Evolutionary conservation across 2,797 vertebrate species (phyloP).

Genomic region (Ctenopoma kingsleyae): DNA sequence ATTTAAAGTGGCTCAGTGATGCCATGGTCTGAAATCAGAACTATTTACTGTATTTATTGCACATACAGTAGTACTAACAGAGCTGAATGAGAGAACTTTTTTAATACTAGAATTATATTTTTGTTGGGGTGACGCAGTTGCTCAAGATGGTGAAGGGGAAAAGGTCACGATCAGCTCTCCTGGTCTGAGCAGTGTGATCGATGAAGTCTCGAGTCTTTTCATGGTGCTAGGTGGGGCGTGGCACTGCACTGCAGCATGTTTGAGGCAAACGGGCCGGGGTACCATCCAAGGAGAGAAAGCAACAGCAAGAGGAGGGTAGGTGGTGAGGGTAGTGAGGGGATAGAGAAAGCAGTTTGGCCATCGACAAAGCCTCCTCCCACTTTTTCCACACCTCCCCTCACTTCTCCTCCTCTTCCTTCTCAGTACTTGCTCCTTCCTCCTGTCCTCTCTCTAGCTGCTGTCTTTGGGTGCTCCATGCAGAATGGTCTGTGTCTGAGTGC

Average conservation of each 20-base stretch:
- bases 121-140: not conserved
- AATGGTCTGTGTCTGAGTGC: conserved; percentile 83
- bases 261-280: conserved; percentile 44
- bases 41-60: not conserved
- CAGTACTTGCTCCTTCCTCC: conserved; percentile 63
- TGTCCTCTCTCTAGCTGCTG: conserved; percentile 66
- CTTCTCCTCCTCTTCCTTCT: conserved; percentile 45
- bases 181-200: conserved; percentile 4
- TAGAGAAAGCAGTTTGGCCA: conserved; percentile 64
- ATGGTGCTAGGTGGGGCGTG: conserved; percentile 62
- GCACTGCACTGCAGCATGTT: conserved; percentile 74
- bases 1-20: not conserved
- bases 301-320: conserved; percentile 40
- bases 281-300: conserved; percentile 49
- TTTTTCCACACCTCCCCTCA: conserved; percentile 44
- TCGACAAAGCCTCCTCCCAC: conserved; percentile 64
- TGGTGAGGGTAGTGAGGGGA: conserved; percentile 9
- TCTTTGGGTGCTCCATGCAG: conserved; percentile 72
- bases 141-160: not conserved
- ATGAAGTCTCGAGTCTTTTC: conserved; percentile 24
- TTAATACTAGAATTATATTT: conserved; percentile 3
- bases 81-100: conserved; percentile 10
- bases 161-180: conserved; percentile 16
- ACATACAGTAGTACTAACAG: not conserved
- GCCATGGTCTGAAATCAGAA: not conserved